Base-by-base conservation (phyloP, 2,888 invertebrate genomes). In the Tinea pellionella region DNA sequence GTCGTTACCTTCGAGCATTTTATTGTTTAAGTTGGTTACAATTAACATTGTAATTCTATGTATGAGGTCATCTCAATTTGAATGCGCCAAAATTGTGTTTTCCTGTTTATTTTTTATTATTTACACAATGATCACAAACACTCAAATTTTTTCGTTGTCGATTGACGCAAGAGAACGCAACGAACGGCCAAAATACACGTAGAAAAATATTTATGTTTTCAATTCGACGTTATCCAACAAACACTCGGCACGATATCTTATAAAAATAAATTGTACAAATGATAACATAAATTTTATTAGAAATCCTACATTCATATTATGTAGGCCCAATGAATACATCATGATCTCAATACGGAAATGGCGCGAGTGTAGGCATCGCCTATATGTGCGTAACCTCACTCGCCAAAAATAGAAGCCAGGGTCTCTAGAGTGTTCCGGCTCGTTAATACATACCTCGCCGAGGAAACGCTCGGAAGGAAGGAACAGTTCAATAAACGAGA, bases 331-430 rank as follows among this genome's bases (percentile, higher is more conserved):
- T n/a, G n/a, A n/a, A n/a, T 47, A 47, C 16, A 47, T 47, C 15
- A 47, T 47, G 16, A 4, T 47, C 47, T 47, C 47, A 59, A 29
- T 29, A 29, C 59, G 55, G 24, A 47, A 47, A 47, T 55, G 60
- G 19, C 13, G 13, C 32, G 24, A 53, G 53, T 53, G 53, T 53
- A 53, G 13, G 57, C 57, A 57, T 30, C 57, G 57, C 32, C 32
- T 15, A 30, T 32, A 16, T 16, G 16, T 12, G 57, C 57, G 57
- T 57, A 78, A 77, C 72, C 75, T 72, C 72, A 72, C 71, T 69
- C 29, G 75, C 79, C 82, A 75, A 83, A 84, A 84, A 84, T 84
- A 84, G 83, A 74, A 70, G 66, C 72, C 84, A 83, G 82, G 82
- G 83, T 79, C 78, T 78, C 69, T 67, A 69, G 66, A 37, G 19